Evolutionary conservation across 2,113 vertebrate species (phyloP).

Genomic region (Meriones unguiculatus): DNA sequence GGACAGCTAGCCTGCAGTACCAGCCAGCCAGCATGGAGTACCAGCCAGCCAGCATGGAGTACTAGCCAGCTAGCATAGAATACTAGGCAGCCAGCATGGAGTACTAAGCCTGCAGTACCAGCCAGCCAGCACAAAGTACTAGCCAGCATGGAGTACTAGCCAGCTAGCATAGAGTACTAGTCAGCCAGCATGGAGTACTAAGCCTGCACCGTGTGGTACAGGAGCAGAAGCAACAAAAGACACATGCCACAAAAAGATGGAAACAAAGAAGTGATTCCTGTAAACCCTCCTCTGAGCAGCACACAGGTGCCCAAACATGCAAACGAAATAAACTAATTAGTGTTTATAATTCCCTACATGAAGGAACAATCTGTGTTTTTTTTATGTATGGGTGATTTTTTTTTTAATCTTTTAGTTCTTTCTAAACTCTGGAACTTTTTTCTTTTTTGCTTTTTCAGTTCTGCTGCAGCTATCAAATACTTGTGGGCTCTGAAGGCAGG

Average conservation of each 20-base stretch:
- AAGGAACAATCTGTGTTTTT: neutral
- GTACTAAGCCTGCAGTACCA: neutral
- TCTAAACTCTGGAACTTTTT: neutral
- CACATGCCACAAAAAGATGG: neutral
- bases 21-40: neutral
- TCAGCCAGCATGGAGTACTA: too few species aligned
- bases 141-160: too few species aligned
- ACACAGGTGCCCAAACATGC: neutral
- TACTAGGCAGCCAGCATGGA: neutral
- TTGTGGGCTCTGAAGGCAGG: neutral
- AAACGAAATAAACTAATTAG: neutral
- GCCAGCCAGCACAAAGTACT: neutral
- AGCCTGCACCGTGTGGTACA: too few species aligned
- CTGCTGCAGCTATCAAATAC: neutral
- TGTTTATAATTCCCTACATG: neutral
- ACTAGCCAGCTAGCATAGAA: too few species aligned
- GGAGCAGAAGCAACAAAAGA: neutral
- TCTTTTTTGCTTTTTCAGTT: neutral
- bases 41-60: too few species aligned
- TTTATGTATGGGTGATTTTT: neutral
- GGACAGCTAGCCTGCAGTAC: neutral
- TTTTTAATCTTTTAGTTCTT: neutral
- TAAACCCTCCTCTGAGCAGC: neutral
- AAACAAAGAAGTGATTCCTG: neutral
- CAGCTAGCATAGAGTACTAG: neutral